Evolutionary conservation across 1,140 invertebrate species (phyloP), one percentile per base, ranked within the genome.

Genomic region (Neuroterus valhalla): DNA sequence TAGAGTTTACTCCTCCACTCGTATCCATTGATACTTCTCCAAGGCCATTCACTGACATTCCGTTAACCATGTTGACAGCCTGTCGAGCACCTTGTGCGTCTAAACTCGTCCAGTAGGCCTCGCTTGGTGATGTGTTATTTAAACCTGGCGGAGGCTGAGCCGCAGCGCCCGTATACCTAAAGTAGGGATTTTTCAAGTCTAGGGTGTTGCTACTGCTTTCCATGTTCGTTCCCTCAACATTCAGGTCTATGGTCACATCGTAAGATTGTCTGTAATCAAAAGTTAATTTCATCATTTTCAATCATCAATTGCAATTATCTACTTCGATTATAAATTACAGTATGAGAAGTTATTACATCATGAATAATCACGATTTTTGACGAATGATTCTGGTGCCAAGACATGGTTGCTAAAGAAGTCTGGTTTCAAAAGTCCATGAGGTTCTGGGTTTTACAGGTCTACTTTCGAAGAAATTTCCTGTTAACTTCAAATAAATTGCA

Each of bases 131-230:
- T 52, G 95, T 94, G 74, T 93, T 95, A 82, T 95, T 96, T 62
- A 94, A 94, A 26, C 97, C 97, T 5, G 98, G 97, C 5, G 97
- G 97, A 6, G 96, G 95, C 72, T 95, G 94, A 1, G 96, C 95
- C 1, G 95, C 94, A 48, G 96, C 95, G 42, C 96, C 96, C 5
- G 96, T 96, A 82, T 97, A 97, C 88, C 95, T 92, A 91, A 99
- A 99, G 92, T 98, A 99, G 10, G 98, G 98, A 92, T 99, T 99
- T 91, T 99, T 99, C 78, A 99, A 91, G 91, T 99, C 98, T 84
- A 99, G 91, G 23, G 96, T 97, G 88, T 99, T 99, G 71, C 92
- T 94, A 62, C 96, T 96, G 77, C 89, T 88, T 46, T 93, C 93
- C 78, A 94, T 93, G 68, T 93, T 93, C 15, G 96, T 96, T 43